Evolutionary conservation across 2,113 vertebrate genomes (phyloP).

Genomic region (Vanacampus margaritifer): DNA sequence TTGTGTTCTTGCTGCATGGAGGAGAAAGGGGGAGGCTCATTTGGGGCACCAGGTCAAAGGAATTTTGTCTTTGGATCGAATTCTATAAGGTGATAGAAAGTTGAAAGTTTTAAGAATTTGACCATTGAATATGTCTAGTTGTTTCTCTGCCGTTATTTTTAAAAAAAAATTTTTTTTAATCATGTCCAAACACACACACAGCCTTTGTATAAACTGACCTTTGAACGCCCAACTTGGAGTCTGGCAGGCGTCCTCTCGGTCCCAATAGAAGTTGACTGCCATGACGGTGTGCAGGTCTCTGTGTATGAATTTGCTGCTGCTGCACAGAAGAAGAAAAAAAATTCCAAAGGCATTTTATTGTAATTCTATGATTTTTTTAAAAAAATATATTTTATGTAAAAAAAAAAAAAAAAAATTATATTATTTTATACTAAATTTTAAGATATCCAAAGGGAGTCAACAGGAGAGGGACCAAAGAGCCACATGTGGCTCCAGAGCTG

Average conservation of each 20-base stretch:
- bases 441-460: too few species aligned
- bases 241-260: slow-evolving; percentile 72
- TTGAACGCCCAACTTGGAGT: slow-evolving; percentile 68
- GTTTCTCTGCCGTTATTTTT: slow-evolving; percentile 2
- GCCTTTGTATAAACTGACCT: slow-evolving; percentile 66
- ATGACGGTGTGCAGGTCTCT: slow-evolving; percentile 79
- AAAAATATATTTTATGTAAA: too few species aligned
- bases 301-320: slow-evolving; percentile 80
- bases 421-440: too few species aligned
- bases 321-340: slow-evolving; percentile 34
- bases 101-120: slow-evolving; percentile 12
- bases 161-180: slow-evolving; percentile 1
- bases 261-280: slow-evolving; percentile 56
- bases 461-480: too few species aligned
- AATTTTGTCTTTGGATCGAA: slow-evolving; percentile 73
- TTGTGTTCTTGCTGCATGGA: slow-evolving; percentile 74
- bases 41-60: slow-evolving; percentile 72
- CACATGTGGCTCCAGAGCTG: too few species aligned
- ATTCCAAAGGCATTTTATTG: too few species aligned
- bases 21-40: slow-evolving; percentile 70
- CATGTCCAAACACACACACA: slow-evolving; percentile 8
- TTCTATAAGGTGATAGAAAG: slow-evolving; percentile 60
- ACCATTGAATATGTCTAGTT: slow-evolving; percentile 1
- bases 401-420: too few species aligned
- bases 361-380: too few species aligned